Base-by-base conservation (phyloP, 2,797 vertebrate genomes). In the Echiichthys vipera region DNA sequence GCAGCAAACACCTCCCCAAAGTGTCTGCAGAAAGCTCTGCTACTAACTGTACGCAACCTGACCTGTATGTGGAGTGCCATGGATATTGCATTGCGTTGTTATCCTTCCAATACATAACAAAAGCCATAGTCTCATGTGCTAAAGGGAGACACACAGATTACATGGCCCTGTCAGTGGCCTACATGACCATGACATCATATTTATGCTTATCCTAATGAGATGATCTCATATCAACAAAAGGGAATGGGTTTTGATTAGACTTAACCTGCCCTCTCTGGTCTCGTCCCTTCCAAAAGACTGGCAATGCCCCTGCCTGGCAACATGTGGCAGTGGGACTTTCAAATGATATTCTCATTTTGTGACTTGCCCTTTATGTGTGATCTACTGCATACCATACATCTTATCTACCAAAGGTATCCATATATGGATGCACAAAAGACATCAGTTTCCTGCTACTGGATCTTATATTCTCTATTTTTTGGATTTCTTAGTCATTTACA, bases 91-190 rank as follows among this genome's bases (percentile, higher is more conserved):
- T 27, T 27, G 1, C 14, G 43, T 14, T 15, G 25, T 61, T 40
- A 37, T 71, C 37, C 39, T 5, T 74, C 15, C 20, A 64, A 77
- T 82, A 57, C 66, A 71, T 32, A 61, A 45, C 53, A 65, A 62
- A 77, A 58, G 24, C n/a, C 29, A 34, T 15, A 36, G 32, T 47
- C 36, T 8, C 22, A 22, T 61, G 37, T 7, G 1, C 46, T 42
- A 27, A 17, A 46, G 11, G 47, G 22, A 72, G 74, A 69, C 42
- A 74, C 5, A 53, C 18, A 40, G 77, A 86, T 85, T 88, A 85
- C 73, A 76, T 46, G 70, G 74, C 37, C 71, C 49, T 8, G 4
- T 61, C 65, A 5, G 18, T 62, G 67, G 65, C 65, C 61, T 67
- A 55, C 66, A 79, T 66, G 64, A 30, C 42, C n/a, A 34, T 76